Base-by-base conservation (phyloP, 2,888 invertebrate species). In the Argyresthia albistria region DNA sequence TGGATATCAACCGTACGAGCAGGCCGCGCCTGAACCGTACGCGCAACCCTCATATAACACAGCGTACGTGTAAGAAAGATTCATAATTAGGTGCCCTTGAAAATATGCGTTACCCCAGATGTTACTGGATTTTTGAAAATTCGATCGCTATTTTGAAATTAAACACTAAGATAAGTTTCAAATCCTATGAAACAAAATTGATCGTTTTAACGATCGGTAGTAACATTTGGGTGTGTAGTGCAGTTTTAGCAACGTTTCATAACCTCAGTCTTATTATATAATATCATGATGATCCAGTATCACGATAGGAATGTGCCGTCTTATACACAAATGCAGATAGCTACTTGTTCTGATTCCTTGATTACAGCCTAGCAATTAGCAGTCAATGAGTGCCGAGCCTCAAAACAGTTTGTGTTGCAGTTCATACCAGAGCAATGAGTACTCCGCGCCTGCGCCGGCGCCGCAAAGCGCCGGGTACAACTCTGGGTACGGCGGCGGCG, bases 281-380 rank as follows among this genome's bases (percentile, higher is more conserved):
- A 10, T 10, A 25, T 25, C 4, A 77, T 83, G 82, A 84, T 86
- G 86, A 86, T 70, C 83, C 79, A 60, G 64, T 70, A 72, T 50
- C 73, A 73, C 70, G 86, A 86, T 84, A 86, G 86, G 86, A 86
- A 86, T 84, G 86, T 86, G 86, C 86, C 84, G 86, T 83, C 86
- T 82, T 77, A 86, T 78, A 86, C 84, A 83, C 56, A 79, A 52
- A 70, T 86, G 86, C 80, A 79, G 84, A 76, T 75, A 70, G 57
- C 64, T 61, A 64, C 25, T n/a, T 11, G 42, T 25, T 15, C 43
- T 50, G 50, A 43, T 43, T 15, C 8, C 25, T 6, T 4, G 4
- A 39, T 2, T 25, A 25, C 25, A 25, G 25, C 25, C 25, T 25
- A 25, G 25, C 3, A 25, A 25, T 6, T 25, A 25, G 25, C 25